These are phyloP conservation scores for Vidua macroura DNA, from an alignment of 2,113 vertebrate genomes.

Conservation along the genomic window DNA sequence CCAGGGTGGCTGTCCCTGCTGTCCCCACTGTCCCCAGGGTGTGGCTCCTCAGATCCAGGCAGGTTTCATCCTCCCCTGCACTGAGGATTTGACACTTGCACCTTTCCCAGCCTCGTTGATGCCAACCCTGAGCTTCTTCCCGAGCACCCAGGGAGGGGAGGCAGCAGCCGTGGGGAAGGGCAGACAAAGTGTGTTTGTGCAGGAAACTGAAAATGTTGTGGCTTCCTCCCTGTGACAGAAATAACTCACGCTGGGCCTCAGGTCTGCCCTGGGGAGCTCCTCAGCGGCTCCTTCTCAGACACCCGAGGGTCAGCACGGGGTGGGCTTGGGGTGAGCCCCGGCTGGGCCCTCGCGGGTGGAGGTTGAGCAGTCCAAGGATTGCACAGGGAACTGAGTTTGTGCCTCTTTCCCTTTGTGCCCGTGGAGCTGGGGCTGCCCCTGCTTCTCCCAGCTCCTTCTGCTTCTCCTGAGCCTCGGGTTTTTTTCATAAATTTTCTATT, in stretches of 20 bases:
- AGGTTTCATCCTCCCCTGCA: fast-evolving
- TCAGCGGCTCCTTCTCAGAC: not conserved
- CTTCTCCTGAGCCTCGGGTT: too few species aligned
- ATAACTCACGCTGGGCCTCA: not conserved
- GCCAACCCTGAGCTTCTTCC: fast-evolving
- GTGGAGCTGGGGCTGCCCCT: fast-evolving
- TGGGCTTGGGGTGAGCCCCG: not conserved
- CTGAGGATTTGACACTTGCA: fast-evolving
- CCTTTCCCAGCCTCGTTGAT: not conserved
- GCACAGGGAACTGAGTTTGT: too few species aligned
- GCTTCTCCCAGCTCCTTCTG: not conserved
- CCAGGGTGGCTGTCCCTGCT: not conserved
- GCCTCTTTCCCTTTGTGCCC: not conserved
- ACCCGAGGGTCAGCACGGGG: not conserved
- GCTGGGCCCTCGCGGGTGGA: fast-evolving
- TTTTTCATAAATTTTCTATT: not conserved
- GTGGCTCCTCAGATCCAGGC: not conserved
- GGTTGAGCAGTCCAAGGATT: fast-evolving
- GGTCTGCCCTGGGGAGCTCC: not conserved
- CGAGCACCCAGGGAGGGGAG: not conserved
- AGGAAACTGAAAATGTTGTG: not conserved
- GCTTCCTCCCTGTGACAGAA: slow-evolving; percentile 15
- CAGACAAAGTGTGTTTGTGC: not conserved
- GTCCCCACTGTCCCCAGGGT: not conserved
- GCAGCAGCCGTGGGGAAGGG: not conserved